phyloP scores from a whole-genome alignment of 2,113 vertebrate genomes.

The Hemicordylus capensis region DNA sequence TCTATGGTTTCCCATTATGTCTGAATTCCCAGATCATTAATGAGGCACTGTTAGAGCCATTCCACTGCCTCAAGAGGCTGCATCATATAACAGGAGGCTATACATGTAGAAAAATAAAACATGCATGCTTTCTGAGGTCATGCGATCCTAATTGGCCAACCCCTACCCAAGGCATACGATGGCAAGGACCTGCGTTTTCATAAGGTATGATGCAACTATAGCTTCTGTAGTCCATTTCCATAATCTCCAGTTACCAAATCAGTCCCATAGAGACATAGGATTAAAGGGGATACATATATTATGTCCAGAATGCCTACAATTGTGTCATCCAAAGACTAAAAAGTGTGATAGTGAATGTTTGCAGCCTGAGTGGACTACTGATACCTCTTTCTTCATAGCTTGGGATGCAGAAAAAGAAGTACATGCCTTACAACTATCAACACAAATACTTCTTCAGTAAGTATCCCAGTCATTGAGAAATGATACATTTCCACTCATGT shows the following conservation, averaged over 20 bases:
- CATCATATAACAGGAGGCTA: too few relatives aligned
- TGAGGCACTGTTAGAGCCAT: too few relatives aligned
- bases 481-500: not conserved
- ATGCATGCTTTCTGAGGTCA: not conserved
- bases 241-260: not conserved
- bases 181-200: not conserved
- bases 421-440: constrained; percentile 86
- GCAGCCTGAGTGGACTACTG: not conserved
- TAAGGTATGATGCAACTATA: not conserved
- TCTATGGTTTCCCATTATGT: too few relatives aligned
- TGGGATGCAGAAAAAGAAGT: constrained; percentile 83
- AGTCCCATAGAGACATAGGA: not conserved
- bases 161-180: not conserved
- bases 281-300: not conserved
- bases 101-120: not conserved
- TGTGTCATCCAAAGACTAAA: not conserved
- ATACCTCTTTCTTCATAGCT: constrained; percentile 69
- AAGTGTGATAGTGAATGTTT: not conserved
- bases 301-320: not conserved
- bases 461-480: constrained; percentile 45
- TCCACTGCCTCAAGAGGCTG: too few relatives aligned
- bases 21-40: too few relatives aligned
- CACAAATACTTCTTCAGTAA: constrained; percentile 84
- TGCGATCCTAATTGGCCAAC: not conserved
- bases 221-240: not conserved